A percentile compares a stretch with the other conserved stretches of the same genome.
Conservation (phyloP, 1,140 invertebrate genomes). For the Caligus rogercresseyi region DNA sequence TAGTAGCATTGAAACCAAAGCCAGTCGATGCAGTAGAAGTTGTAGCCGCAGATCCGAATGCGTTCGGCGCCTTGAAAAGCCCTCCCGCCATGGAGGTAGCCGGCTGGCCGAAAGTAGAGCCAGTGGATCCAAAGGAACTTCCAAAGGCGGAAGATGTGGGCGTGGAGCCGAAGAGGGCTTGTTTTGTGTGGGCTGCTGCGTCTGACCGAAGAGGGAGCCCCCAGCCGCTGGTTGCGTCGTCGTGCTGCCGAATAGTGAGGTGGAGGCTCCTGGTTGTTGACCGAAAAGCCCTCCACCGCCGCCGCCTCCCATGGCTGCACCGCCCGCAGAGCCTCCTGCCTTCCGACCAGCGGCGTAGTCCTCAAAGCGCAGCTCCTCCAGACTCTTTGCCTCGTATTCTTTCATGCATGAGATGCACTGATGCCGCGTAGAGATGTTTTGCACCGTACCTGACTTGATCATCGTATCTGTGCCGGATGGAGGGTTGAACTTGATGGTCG, state of each 20-base stretch:
- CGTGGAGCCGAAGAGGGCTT: constrained; percentile 29
- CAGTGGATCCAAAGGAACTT: constrained; percentile 21
- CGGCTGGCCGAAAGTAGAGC: constrained; percentile 25
- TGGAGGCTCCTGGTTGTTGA: background rate
- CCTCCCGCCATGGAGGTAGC: background rate
- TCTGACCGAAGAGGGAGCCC: constrained; percentile 12
- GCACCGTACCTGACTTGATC: constrained; percentile 60
- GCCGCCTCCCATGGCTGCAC: constrained; percentile 21
- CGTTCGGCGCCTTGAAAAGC: constrained; percentile 21
- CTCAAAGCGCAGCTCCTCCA: constrained; percentile 81
- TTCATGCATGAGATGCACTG: constrained; percentile 41
- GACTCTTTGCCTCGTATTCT: constrained; percentile 81
- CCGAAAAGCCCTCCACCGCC: constrained; percentile 11
- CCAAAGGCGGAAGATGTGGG: constrained; percentile 22
- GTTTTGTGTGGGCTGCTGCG: constrained; percentile 25
- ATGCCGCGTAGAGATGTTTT: constrained; percentile 70
- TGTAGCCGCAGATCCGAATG: constrained; percentile 26
- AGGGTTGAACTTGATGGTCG: constrained; percentile 66
- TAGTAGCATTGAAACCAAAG: background rate
- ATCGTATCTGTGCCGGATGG: constrained; percentile 73
- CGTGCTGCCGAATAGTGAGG: constrained; percentile 9
- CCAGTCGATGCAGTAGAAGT: background rate
- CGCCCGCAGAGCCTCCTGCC: constrained; percentile 31
- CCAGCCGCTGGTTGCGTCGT: background rate
- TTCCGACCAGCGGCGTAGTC: constrained; percentile 80